Percentiles rank a stretch among this genome's conserved stretches.
Evolutionary conservation across 2,113 vertebrate genomes (phyloP).

Genomic region (Antechinus stuartii): DNA sequence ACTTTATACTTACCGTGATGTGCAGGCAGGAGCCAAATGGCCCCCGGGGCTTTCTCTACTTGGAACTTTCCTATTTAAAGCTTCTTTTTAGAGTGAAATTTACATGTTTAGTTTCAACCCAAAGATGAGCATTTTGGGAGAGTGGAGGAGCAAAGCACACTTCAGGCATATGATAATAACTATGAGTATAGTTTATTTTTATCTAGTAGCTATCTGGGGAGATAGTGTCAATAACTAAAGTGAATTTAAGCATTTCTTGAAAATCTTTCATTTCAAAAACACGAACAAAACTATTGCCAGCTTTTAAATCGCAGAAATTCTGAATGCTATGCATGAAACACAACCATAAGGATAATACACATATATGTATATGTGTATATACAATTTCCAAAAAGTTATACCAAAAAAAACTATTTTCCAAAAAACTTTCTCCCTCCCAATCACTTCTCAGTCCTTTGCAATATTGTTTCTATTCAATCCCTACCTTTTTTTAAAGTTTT

Average conservation of each 20-base stretch:
- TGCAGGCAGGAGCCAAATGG: not conserved
- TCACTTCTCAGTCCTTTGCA: not conserved
- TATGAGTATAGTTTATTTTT: constrained; percentile 45
- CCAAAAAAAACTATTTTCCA: too few relatives aligned
- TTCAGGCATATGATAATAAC: constrained; percentile 52
- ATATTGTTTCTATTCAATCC: not conserved
- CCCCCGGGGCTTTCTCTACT: not conserved
- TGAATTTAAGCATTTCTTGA: not conserved
- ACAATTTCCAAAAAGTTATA: not conserved
- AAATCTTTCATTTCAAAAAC: not conserved
- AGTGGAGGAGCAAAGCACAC: not conserved
- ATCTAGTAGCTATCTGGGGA: constrained; percentile 27
- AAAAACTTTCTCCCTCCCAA: not conserved
- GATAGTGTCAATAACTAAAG: not conserved
- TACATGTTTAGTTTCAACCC: constrained; percentile 31
- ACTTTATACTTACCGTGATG: not conserved
- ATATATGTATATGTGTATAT: too few relatives aligned
- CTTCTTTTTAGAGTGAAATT: constrained; percentile 40
- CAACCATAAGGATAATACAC: not conserved
- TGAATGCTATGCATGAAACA: not conserved
- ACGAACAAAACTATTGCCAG: not conserved
- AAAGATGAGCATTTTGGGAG: constrained; percentile 42
- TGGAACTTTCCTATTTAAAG: constrained; percentile 34
- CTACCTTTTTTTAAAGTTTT: not conserved
- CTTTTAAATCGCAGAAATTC: not conserved